Evolutionary conservation across 2,888 invertebrate genomes (phyloP).

Genomic region (Scaeva pyrastri): DNA sequence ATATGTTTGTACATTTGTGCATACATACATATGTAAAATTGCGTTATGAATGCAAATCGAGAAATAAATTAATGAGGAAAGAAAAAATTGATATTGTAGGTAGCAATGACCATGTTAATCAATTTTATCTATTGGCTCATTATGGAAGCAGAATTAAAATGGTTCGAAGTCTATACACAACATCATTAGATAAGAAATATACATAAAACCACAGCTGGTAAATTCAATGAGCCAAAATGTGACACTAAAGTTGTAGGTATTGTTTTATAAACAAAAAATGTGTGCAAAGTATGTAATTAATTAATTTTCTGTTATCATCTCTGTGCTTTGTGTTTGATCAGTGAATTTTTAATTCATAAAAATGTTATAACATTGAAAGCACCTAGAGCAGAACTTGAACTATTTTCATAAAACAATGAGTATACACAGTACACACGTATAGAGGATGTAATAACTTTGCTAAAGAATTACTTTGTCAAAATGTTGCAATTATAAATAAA

Average conservation of each 20-base stretch:
- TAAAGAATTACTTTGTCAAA: too few species aligned
- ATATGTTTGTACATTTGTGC: too few species aligned
- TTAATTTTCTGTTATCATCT: neutral
- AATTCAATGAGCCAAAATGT: conserved; percentile 1
- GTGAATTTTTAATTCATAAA: neutral
- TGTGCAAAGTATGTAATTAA: neutral
- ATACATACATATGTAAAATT: too few species aligned
- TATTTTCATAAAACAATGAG: too few species aligned
- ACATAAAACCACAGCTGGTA: neutral
- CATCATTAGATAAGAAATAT: too few species aligned
- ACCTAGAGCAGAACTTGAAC: neutral
- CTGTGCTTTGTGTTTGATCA: neutral
- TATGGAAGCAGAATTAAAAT: neutral
- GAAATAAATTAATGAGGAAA: neutral
- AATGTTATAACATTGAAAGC: neutral
- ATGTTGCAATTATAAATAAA: too few species aligned
- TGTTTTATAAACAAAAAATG: too few species aligned
- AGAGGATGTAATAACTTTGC: too few species aligned
- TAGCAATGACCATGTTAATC: conserved; percentile 1
- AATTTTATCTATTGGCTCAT: neutral
- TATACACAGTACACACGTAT: too few species aligned
- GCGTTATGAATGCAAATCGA: neutral
- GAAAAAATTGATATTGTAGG: neutral
- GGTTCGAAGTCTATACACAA: too few species aligned
- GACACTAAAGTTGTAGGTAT: too few species aligned